Conservation (phyloP, 2,888 invertebrate genomes). For the Heliconius sara region DNA sequence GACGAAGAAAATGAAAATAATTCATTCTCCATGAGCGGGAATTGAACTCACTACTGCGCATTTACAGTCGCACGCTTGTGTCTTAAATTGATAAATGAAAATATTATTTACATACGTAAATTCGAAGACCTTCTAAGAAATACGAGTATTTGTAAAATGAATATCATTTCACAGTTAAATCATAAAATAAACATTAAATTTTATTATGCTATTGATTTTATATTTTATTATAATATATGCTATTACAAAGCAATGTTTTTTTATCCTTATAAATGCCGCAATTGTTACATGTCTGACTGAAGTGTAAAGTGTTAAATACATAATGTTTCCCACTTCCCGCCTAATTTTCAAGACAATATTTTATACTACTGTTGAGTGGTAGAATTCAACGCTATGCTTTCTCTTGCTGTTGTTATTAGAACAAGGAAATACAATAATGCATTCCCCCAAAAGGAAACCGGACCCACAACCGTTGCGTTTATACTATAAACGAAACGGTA, state of each 20-base stretch:
- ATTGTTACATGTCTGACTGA: neutral
- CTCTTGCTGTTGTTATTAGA: too few species aligned
- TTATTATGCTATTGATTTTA: neutral
- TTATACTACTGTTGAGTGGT: neutral
- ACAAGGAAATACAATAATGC: too few species aligned
- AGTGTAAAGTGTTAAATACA: neutral
- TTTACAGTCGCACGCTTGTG: too few species aligned
- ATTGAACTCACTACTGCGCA: too few species aligned
- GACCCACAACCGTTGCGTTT: neutral
- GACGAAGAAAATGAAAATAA: too few species aligned
- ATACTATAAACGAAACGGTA: too few species aligned
- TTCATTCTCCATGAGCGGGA: too few species aligned
- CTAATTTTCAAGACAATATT: too few species aligned
- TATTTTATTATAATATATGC: neutral
- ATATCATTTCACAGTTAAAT: neutral
- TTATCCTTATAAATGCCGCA: neutral
- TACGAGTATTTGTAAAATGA: neutral
- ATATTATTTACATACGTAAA: neutral
- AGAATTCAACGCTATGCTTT: neutral
- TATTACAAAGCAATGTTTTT: neutral
- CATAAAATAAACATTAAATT: constrained; percentile 7
- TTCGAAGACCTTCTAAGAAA: neutral
- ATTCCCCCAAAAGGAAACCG: neutral
- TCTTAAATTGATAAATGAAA: neutral
- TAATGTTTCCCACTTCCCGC: too few species aligned